Evolutionary conservation across 2,113 vertebrate genomes (phyloP).

Genomic region (Erythrocercus mccallii): DNA sequence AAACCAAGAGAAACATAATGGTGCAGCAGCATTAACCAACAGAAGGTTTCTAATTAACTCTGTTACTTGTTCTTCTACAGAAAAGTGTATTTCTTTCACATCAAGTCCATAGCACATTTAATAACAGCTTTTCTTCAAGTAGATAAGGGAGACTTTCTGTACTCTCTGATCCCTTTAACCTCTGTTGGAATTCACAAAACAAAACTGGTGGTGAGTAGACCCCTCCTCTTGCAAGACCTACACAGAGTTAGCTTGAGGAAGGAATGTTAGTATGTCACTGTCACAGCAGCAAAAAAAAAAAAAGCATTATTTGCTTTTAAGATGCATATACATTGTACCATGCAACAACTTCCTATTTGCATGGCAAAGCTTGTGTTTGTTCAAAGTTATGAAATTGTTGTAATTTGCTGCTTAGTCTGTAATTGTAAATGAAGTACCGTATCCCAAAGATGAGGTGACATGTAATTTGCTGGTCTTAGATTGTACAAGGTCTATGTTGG

Average conservation of each 20-base stretch:
- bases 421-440: background rate
- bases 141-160: background rate
- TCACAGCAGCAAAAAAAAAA: background rate
- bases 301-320: background rate
- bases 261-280: background rate
- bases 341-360: background rate
- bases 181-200: background rate
- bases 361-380: background rate
- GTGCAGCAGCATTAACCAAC: background rate
- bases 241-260: background rate
- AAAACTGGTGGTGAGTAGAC: background rate
- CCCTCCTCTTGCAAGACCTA: background rate
- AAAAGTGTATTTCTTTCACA: background rate
- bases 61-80: background rate
- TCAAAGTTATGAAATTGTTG: background rate
- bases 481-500: background rate
- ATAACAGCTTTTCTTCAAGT: background rate
- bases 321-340: background rate
- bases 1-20: background rate
- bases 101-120: background rate
- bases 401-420: constrained; percentile 6
- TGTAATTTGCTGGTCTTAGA: background rate
- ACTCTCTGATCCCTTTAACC: background rate
- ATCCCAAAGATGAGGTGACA: background rate
- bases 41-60: background rate